Base-by-base conservation (phyloP, 2,888 invertebrate genomes). In the Laspeyria flexula region DNA sequence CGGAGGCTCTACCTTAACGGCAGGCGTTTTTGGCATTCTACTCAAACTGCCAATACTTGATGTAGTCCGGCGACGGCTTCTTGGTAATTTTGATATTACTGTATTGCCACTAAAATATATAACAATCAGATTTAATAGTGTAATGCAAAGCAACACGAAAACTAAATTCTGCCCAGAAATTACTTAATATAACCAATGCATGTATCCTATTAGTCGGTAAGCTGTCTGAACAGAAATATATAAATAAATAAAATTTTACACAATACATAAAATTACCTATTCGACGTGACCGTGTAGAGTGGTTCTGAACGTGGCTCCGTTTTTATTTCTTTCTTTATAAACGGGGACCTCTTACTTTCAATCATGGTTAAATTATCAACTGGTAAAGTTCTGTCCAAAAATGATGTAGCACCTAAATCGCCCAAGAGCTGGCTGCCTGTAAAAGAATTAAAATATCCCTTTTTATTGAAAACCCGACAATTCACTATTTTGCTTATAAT, bases 211-310 rank as follows among this genome's bases (percentile, higher is more conserved):
- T n/a, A n/a, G n/a, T n/a, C n/a, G n/a, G n/a, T n/a, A n/a, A n/a
- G n/a, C n/a, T n/a, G n/a, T n/a, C n/a, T n/a, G n/a, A n/a, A n/a
- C n/a, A n/a, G n/a, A n/a, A 9, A 31, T 29, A 41, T 21, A 38
- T n/a, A 37, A 21, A 3, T 21, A 10, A 1, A 34, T 37, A 2
- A 7, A 25, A 1, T 7, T 7, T 25, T 18, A 18, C 15, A 15
- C 9, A 15, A 23, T 13, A 3, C 37, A 23, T 31, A 33, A 12
- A n/a, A 59, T 60, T 75, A 88, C 88, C 88, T 88, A 65, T 79
- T 86, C 0, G 88, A 82, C 6, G 88, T 88, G 4, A 90, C 82
- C 0, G 88, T 86, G 62, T 90, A 90, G 58, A 86, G 60, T 0
- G 88, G 79, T 31, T 88, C 88, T 0, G 81, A 58, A 5, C 77